Percentiles rank a stretch among this genome's conserved stretches.
These are phyloP conservation scores for rat (Rattus norvegicus) DNA, from an alignment of 2,113 vertebrate species.

Conservation along the genomic window DNA sequence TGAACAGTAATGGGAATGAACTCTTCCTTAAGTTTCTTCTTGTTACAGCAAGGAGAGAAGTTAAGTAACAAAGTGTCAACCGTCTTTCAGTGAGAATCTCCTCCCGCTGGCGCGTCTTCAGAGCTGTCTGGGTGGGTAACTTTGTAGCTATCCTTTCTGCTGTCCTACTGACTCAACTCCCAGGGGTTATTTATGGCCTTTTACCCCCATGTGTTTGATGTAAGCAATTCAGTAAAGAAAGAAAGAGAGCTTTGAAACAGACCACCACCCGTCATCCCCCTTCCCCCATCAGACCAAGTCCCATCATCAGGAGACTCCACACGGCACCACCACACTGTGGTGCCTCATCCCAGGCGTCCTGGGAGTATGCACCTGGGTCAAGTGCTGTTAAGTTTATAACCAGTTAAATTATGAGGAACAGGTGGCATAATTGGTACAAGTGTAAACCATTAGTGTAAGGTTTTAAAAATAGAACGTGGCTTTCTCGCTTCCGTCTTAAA, in stretches of 20 bases:
- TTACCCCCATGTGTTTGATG: not conserved
- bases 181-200: not conserved
- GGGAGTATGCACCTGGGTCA: not conserved
- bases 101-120: not conserved
- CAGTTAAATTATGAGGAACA: conserved; percentile 6
- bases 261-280: not conserved
- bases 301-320: not conserved
- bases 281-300: not conserved
- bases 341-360: too few relatives aligned
- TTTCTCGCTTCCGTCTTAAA: not conserved
- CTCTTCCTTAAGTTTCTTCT: not conserved
- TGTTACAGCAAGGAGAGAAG: not conserved
- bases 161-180: not conserved
- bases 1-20: not conserved
- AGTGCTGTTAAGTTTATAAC: not conserved
- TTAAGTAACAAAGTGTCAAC: not conserved
- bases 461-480: conserved; percentile 21
- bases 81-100: not conserved
- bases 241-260: not conserved
- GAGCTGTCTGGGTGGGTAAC: not conserved
- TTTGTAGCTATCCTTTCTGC: not conserved
- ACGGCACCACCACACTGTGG: not conserved
- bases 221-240: not conserved
- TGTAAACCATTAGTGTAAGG: not conserved
- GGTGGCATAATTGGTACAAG: not conserved